These are phyloP conservation scores for Myanophis thanlyinensis DNA, from an alignment of 2,113 vertebrate species.

Conservation along the genomic window DNA sequence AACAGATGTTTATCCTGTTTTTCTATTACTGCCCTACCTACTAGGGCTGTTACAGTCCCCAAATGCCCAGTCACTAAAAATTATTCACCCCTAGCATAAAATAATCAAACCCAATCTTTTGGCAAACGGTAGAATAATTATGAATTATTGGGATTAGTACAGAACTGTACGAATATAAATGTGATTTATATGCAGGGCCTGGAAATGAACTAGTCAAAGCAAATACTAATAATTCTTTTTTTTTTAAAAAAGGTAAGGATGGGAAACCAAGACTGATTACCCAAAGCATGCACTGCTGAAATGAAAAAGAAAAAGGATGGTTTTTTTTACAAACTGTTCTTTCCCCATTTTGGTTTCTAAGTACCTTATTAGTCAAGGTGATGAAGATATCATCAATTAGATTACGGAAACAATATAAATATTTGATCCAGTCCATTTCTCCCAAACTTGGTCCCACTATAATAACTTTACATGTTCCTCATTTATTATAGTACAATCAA, in stretches of 20 bases:
- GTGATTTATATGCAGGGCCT: background rate
- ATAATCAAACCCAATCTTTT: background rate
- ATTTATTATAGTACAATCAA: slow-evolving; percentile 21
- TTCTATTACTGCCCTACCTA: background rate
- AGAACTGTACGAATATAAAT: background rate
- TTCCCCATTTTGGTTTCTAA: background rate
- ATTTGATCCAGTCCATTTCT: background rate
- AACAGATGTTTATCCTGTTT: background rate
- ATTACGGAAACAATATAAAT: slow-evolving; percentile 17
- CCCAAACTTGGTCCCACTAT: background rate
- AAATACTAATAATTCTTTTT: background rate
- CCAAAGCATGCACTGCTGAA: background rate
- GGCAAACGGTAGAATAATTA: background rate
- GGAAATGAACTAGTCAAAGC: background rate
- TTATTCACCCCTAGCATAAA: background rate
- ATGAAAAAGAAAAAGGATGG: background rate
- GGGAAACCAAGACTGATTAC: background rate
- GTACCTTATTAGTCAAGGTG: background rate
- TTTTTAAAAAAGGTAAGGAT: background rate
- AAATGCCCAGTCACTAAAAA: background rate
- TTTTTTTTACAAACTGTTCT: background rate
- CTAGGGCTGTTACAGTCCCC: background rate
- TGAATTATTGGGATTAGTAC: too few species aligned
- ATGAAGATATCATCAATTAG: background rate
- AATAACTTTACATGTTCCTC: background rate